Percentiles rank a stretch among this genome's conserved stretches.
Evolutionary conservation across 2,888 invertebrate species (phyloP).

Genomic region (Erpobdella octoculata): DNA sequence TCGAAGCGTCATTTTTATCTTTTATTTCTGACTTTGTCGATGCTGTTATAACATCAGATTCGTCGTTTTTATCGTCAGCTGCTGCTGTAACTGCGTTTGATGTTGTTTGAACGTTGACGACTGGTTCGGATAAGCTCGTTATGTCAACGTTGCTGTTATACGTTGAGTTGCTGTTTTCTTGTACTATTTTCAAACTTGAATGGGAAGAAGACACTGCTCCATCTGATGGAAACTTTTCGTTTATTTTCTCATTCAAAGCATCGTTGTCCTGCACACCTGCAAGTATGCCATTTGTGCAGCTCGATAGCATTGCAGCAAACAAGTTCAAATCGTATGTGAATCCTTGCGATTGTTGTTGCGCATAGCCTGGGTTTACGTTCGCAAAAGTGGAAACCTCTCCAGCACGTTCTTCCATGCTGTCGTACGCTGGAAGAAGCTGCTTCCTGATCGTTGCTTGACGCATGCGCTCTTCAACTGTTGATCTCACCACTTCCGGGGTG

Average conservation of each 20-base stretch:
- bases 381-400: not conserved
- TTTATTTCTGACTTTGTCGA: too few relatives aligned
- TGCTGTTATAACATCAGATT: too few relatives aligned
- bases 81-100: not conserved
- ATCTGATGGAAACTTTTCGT: not conserved
- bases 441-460: not conserved
- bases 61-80: too few relatives aligned
- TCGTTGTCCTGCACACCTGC: too few relatives aligned
- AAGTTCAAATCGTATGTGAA: too few relatives aligned
- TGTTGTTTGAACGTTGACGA: not conserved
- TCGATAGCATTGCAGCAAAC: not conserved
- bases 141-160: not conserved
- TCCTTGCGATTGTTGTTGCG: too few relatives aligned
- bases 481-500: not conserved
- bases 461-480: not conserved
- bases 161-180: not conserved
- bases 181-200: not conserved
- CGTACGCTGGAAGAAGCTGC: not conserved
- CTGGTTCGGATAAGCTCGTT: not conserved
- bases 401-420: not conserved
- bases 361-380: too few relatives aligned
- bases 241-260: not conserved
- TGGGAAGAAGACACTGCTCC: not conserved
- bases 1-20: too few relatives aligned
- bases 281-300: not conserved